phyloP scores from a whole-genome alignment of 2,113 vertebrate species.

The Gadus macrocephalus region DNA sequence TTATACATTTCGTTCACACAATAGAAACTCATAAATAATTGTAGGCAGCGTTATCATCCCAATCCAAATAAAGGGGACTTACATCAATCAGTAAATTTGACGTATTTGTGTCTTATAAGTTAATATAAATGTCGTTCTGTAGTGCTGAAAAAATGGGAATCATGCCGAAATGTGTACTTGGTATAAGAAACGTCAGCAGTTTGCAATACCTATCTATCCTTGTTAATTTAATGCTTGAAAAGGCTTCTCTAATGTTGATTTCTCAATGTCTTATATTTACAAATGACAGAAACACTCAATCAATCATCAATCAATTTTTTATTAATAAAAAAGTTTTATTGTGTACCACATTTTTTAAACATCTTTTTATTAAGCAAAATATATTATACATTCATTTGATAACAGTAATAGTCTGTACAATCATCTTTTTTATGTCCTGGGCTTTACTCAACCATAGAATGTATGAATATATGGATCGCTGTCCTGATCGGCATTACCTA shows the following conservation, averaged over 20 bases:
- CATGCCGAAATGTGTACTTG: too few relatives aligned
- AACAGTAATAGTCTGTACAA: constrained; percentile 66
- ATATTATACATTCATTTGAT: constrained; percentile 75
- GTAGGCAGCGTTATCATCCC: too few relatives aligned
- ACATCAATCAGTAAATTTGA: too few relatives aligned
- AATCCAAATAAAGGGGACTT: too few relatives aligned
- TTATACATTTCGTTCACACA: too few relatives aligned
- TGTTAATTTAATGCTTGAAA: background rate
- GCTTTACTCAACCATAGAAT: constrained; percentile 41
- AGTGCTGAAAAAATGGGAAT: too few relatives aligned
- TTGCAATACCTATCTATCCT: background rate
- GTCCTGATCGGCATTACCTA: background rate
- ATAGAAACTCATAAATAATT: too few relatives aligned
- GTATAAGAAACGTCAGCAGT: too few relatives aligned
- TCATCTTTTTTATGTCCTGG: constrained; percentile 29
- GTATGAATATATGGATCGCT: constrained; percentile 26
- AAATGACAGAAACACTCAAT: constrained; percentile 1
- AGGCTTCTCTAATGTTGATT: background rate
- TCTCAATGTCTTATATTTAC: background rate
- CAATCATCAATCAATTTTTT: constrained; percentile 51
- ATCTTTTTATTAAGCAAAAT: constrained; percentile 68
- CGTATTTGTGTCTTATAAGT: too few relatives aligned
- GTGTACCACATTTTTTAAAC: constrained; percentile 68
- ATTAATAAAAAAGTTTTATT: constrained; percentile 52
- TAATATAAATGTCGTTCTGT: too few relatives aligned